Conservation (phyloP, 2,113 vertebrate genomes). For the Poecile atricapillus region DNA sequence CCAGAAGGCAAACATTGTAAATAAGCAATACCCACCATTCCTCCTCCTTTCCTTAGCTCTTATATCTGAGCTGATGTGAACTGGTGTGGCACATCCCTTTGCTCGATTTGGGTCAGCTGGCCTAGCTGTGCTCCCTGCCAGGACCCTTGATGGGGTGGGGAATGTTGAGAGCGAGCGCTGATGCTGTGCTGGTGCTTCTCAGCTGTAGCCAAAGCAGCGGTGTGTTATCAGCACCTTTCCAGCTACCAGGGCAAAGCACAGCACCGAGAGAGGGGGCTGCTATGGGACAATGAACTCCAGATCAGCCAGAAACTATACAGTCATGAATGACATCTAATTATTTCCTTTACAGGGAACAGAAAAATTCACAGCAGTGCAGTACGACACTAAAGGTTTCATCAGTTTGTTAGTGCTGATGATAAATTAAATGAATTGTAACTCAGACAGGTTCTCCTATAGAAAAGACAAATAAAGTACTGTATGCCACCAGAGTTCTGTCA, state of each 20-base stretch:
- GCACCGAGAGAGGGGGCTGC: neutral
- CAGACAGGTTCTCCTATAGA: neutral
- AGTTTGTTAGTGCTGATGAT: neutral
- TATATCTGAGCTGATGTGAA: neutral
- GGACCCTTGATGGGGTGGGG: neutral
- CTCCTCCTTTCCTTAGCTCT: neutral
- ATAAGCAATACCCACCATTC: neutral
- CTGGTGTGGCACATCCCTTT: accelerated
- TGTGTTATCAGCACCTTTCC: neutral
- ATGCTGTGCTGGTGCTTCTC: neutral
- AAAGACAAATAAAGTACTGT: neutral
- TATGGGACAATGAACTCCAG: neutral
- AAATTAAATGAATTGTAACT: neutral
- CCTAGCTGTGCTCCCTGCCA: neutral
- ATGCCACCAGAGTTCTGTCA: neutral
- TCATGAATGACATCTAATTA: neutral
- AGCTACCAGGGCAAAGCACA: neutral
- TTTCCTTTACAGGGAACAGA: neutral
- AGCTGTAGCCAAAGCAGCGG: neutral
- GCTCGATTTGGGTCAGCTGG: neutral
- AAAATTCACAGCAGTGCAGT: neutral
- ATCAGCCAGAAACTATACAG: neutral
- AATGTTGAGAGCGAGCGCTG: accelerated
- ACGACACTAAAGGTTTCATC: neutral
- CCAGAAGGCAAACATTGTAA: neutral